These are phyloP conservation scores for Lasioglossum calceatum DNA, from an alignment of 2,888 invertebrate genomes.

Conservation along the genomic window DNA sequence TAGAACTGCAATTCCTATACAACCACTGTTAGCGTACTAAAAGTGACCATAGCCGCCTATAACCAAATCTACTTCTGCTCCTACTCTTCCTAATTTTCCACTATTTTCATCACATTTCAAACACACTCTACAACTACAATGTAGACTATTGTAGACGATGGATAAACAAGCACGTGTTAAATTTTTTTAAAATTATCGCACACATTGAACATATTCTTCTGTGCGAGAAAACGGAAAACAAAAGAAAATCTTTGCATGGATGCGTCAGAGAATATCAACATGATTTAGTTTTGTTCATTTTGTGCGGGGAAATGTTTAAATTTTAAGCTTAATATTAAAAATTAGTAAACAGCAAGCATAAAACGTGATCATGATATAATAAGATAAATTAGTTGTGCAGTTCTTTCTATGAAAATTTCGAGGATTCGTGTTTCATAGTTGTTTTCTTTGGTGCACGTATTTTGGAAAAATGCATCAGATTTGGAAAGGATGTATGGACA, in stretches of 20 bases:
- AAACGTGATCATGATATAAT: not conserved
- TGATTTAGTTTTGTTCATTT: conserved; percentile 3
- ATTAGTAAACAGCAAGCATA: conserved; percentile 11
- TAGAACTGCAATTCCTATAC: too few relatives aligned
- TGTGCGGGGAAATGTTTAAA: conserved; percentile 31
- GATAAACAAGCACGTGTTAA: too few relatives aligned
- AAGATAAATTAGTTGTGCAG: not conserved
- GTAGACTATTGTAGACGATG: too few relatives aligned
- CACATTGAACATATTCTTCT: not conserved
- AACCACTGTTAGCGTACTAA: too few relatives aligned
- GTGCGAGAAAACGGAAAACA: not conserved
- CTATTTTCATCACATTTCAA: too few relatives aligned
- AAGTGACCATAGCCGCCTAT: too few relatives aligned
- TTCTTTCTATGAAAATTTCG: not conserved
- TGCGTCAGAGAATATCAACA: not conserved
- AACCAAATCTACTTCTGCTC: too few relatives aligned
- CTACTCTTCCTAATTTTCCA: too few relatives aligned
- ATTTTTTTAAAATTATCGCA: not conserved
- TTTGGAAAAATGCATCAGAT: conserved; percentile 46
- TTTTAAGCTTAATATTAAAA: conserved; percentile 23
- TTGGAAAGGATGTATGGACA: conserved; percentile 13
- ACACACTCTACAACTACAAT: too few relatives aligned
- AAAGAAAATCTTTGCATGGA: conserved; percentile 7
- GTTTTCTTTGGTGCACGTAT: not conserved
- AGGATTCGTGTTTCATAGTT: not conserved